Evolutionary conservation across 1,140 invertebrate genomes (phyloP).

Genomic region (Brachionus asplanchnoidis): DNA sequence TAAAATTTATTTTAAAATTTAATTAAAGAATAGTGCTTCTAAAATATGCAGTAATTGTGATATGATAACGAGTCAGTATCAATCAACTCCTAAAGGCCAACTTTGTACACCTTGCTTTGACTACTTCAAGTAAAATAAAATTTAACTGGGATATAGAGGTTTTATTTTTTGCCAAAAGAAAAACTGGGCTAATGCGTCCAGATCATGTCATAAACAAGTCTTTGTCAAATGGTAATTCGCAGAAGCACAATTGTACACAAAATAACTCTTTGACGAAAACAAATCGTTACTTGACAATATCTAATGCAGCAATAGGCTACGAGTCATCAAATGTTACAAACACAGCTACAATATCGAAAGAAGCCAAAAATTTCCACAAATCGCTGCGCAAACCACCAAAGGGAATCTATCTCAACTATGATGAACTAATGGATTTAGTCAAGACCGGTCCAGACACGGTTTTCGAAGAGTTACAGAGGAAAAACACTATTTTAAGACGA

Average conservation of each 20-base stretch:
- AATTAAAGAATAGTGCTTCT: constrained; percentile 9
- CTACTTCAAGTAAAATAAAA: constrained; percentile 67
- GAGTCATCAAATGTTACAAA: constrained; percentile 53
- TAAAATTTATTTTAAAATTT: neutral
- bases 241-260: neutral
- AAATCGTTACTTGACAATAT: constrained; percentile 67
- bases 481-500: neutral
- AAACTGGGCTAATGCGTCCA: constrained; percentile 59
- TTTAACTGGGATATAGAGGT: neutral
- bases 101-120: constrained; percentile 73
- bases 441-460: constrained; percentile 45
- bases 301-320: constrained; percentile 52
- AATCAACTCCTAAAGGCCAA: constrained; percentile 69
- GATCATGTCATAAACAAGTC: constrained; percentile 39
- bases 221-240: neutral
- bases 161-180: constrained; percentile 59
- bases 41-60: constrained; percentile 69
- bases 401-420: constrained; percentile 93
- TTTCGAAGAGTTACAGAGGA: constrained; percentile 15
- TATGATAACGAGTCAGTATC: constrained; percentile 67
- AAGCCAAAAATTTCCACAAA: constrained; percentile 36
- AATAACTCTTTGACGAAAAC: constrained; percentile 54
- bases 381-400: constrained; percentile 73
- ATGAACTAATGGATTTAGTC: constrained; percentile 83
- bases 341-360: constrained; percentile 62